A percentile compares a stretch with the other conserved stretches of the same genome.
These are phyloP conservation scores for Raphicerus campestris DNA, from an alignment of 2,113 vertebrate species.

Conservation along the genomic window DNA sequence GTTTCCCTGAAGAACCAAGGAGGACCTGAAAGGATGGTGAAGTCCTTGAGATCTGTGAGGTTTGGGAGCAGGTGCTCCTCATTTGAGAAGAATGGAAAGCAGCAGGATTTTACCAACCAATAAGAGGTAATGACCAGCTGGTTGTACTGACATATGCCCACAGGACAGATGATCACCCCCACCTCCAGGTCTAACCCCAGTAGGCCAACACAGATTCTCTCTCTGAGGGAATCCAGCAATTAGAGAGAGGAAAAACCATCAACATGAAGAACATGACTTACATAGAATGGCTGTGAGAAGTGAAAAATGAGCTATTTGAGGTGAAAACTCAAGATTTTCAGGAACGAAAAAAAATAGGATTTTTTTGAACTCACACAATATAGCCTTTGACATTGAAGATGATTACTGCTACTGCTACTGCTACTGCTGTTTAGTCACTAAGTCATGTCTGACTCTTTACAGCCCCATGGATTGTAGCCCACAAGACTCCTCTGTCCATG, in stretches of 20 bases:
- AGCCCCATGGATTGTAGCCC: not conserved
- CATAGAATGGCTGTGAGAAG: not conserved
- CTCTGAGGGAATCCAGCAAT: not conserved
- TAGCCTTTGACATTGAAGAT: not conserved
- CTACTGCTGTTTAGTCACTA: not conserved
- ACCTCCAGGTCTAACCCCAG: not conserved
- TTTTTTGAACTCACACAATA: not conserved
- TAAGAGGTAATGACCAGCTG: not conserved
- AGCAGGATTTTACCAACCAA: not conserved
- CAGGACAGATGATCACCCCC: accelerated
- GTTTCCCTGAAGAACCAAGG: not conserved
- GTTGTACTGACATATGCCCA: no score
- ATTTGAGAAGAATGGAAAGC: not conserved
- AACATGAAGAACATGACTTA: not conserved
- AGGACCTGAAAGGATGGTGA: not conserved
- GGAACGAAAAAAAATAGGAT: not conserved
- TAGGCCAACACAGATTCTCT: not conserved
- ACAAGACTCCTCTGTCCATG: not conserved
- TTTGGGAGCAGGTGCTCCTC: not conserved
- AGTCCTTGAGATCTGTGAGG: not conserved
- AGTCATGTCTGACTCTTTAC: not conserved
- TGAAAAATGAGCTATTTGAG: not conserved
- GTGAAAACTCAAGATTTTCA: not conserved
- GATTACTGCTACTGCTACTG: not conserved
- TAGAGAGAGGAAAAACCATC: not conserved